Conservation (phyloP, 2,113 vertebrate species). For the Conger conger region DNA sequence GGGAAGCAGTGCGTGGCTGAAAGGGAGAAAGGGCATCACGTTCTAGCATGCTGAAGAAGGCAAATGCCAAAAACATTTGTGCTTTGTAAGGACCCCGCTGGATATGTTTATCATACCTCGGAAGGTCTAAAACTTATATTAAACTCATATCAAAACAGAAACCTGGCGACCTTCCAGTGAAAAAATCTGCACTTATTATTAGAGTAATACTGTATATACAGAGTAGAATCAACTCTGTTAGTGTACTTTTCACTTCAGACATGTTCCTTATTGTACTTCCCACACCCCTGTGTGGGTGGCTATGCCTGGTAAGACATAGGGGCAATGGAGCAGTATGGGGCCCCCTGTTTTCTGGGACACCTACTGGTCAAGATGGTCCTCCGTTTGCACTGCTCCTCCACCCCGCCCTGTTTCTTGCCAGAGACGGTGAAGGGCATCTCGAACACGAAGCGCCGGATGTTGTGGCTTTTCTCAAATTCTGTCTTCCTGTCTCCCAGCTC, state of each 20-base stretch:
- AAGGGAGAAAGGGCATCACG: neutral
- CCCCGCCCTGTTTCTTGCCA: slow-evolving; percentile 90
- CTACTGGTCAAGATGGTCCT: slow-evolving; percentile 91
- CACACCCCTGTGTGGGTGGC: neutral
- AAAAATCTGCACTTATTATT: slow-evolving; percentile 49
- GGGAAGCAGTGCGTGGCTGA: slow-evolving; percentile 95
- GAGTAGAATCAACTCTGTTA: no score
- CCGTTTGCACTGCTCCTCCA: slow-evolving; percentile 95
- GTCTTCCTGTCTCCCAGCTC: slow-evolving; percentile 91
- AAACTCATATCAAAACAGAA: neutral
- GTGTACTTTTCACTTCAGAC: no score
- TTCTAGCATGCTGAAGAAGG: no score
- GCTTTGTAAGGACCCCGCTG: no score
- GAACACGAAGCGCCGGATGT: slow-evolving; percentile 94
- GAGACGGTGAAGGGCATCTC: slow-evolving; percentile 97
- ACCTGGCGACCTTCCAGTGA: neutral
- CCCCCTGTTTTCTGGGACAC: slow-evolving; percentile 15
- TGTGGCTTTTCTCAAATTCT: slow-evolving; percentile 93
- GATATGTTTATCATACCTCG: no score
- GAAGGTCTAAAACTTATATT: neutral
- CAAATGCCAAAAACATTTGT: no score
- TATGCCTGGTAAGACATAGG: neutral
- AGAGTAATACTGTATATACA: no score
- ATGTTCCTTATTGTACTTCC: neutral
- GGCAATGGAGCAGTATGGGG: no score